phyloP scores from a whole-genome alignment of 1,140 invertebrate species.

The Portunus trituberculatus region DNA sequence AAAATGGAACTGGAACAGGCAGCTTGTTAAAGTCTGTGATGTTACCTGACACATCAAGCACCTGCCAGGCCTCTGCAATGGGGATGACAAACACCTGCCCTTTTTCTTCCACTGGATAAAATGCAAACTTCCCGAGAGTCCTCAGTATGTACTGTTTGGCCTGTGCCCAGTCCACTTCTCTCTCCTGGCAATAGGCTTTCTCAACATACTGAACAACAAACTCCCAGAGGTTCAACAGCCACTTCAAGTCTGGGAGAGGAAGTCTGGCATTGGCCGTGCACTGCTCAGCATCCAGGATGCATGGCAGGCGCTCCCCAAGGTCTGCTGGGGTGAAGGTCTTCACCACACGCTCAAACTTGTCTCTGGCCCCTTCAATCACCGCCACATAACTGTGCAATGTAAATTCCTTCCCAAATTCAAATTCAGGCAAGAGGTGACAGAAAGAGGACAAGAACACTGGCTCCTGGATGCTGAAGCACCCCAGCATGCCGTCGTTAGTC shows the following conservation, averaged over 20 bases:
- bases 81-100: neutral
- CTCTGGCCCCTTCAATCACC: neutral
- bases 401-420: constrained; percentile 33
- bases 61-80: neutral
- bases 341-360: neutral
- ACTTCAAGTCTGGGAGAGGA: neutral
- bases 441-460: constrained; percentile 56
- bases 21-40: neutral
- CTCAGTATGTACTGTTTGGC: neutral
- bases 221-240: neutral
- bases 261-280: neutral
- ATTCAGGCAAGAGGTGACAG: constrained; percentile 17
- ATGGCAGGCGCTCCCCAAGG: neutral
- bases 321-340: constrained; percentile 47
- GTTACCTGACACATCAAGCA: neutral
- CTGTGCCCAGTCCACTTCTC: neutral
- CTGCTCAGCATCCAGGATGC: neutral
- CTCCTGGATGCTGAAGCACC: neutral
- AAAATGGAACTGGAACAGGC: constrained; percentile 25
- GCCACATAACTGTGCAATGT: neutral
- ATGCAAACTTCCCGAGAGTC: constrained; percentile 33
- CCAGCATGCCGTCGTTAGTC: constrained; percentile 42
- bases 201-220: neutral
- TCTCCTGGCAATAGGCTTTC: neutral
- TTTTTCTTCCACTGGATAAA: neutral